phyloP scores from a whole-genome alignment of 2,888 invertebrate species.

The Drymonia ruficornis region DNA sequence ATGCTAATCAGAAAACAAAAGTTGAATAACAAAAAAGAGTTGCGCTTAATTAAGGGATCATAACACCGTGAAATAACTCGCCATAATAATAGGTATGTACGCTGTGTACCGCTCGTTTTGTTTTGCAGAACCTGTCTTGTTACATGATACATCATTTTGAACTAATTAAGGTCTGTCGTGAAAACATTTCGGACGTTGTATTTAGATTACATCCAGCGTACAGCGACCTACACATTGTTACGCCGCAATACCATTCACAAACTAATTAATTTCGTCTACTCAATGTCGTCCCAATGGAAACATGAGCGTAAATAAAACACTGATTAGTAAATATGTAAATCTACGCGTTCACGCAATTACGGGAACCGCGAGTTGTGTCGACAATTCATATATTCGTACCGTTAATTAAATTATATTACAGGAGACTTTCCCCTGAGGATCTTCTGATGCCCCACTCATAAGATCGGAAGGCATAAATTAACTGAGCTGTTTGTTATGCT shows the following conservation, averaged over 20 bases:
- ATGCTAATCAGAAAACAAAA: slow-evolving; percentile 40
- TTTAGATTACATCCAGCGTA: slow-evolving; percentile 14
- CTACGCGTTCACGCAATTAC: slow-evolving; percentile 17
- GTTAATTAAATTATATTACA: slow-evolving; percentile 66
- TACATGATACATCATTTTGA: slow-evolving; percentile 34
- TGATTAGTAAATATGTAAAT: slow-evolving; percentile 36
- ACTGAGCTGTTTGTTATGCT: slow-evolving; percentile 69
- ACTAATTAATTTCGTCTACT: background rate
- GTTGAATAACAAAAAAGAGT: slow-evolving; percentile 24
- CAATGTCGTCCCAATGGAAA: background rate
- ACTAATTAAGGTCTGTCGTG: slow-evolving; percentile 22
- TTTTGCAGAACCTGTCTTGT: slow-evolving; percentile 20
- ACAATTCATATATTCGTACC: slow-evolving; percentile 59
- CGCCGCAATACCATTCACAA: background rate
- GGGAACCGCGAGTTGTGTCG: slow-evolving; percentile 32
- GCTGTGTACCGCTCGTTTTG: slow-evolving; percentile 12
- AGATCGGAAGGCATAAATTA: slow-evolving; percentile 72
- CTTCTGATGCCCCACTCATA: slow-evolving; percentile 71
- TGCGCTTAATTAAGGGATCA: slow-evolving; percentile 22
- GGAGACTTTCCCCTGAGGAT: slow-evolving; percentile 60
- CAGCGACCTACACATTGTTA: background rate
- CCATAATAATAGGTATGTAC: background rate
- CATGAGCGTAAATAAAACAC: slow-evolving; percentile 20
- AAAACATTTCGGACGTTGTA: slow-evolving; percentile 34
- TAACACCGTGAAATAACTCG: background rate